Conservation (phyloP, 2,113 vertebrate genomes). For the Acanthisitta chloris region DNA sequence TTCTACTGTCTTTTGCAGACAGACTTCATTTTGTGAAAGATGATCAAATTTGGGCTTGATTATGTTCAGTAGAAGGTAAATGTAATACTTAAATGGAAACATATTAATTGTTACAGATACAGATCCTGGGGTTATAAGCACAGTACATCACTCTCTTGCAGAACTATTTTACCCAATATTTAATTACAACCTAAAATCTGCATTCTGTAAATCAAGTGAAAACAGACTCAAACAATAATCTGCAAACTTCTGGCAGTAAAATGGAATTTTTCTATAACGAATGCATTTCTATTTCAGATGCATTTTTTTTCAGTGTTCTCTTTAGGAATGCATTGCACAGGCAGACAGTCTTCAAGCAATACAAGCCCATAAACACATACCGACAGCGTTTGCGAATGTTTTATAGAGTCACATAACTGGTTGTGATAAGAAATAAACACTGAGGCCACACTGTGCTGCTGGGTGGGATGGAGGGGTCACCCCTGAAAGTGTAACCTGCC, state of each 20-base stretch:
- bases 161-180: neutral
- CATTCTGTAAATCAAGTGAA: neutral
- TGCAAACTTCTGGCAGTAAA: neutral
- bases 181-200: neutral
- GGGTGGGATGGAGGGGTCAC: neutral
- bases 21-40: neutral
- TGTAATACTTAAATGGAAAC: neutral
- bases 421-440: neutral
- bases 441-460: accelerated
- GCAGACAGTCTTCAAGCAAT: neutral
- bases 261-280: neutral
- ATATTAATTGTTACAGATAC: neutral
- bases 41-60: neutral
- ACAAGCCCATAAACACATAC: neutral
- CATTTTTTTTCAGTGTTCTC: neutral
- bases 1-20: neutral
- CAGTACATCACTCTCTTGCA: neutral
- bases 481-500: neutral
- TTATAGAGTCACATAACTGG: neutral
- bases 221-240: neutral
- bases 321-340: neutral
- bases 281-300: neutral
- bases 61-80: neutral
- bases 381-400: neutral
- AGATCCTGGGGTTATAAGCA: neutral